Evolutionary conservation across 2,888 invertebrate species (phyloP).

Genomic region (Hydropsyche betteni): DNA sequence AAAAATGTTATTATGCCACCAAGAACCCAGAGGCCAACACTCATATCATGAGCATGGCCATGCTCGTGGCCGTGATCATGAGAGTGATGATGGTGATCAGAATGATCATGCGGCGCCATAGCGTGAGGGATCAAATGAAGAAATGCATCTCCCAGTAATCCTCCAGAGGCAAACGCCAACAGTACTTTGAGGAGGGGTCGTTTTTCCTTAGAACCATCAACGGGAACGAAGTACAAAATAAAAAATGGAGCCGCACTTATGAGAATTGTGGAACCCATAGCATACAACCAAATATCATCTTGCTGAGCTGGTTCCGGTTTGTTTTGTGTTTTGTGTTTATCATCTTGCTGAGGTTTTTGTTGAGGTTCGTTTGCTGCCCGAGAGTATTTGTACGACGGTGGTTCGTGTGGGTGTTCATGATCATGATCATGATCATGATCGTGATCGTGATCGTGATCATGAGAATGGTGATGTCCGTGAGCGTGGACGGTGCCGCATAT

Average conservation of each 20-base stretch:
- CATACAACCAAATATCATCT: slow-evolving; percentile 75
- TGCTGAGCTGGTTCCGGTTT: not conserved
- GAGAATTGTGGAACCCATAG: slow-evolving; percentile 88
- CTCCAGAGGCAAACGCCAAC: slow-evolving; percentile 93
- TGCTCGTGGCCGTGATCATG: slow-evolving; percentile 61
- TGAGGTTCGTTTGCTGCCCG: slow-evolving; percentile 69
- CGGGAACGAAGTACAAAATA: slow-evolving; percentile 90
- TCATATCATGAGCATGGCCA: slow-evolving; percentile 79
- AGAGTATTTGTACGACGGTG: slow-evolving; percentile 86
- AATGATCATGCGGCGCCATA: slow-evolving; percentile 65
- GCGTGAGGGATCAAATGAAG: slow-evolving; percentile 99
- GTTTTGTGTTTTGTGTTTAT: slow-evolving; percentile 33
- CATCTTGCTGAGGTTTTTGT: slow-evolving; percentile 54
- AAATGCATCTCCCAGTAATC: slow-evolving; percentile 97
- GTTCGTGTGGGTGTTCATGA: slow-evolving; percentile 68
- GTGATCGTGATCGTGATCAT: slow-evolving; percentile 53
- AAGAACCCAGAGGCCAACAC: slow-evolving; percentile 93
- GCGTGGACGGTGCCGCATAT: not conserved
- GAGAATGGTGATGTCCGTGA: slow-evolving; percentile 30
- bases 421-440: slow-evolving; percentile 56
- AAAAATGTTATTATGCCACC: slow-evolving; percentile 93
- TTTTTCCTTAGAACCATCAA: slow-evolving; percentile 86
- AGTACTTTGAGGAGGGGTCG: slow-evolving; percentile 89
- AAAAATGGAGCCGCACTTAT: slow-evolving; percentile 96
- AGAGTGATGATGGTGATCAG: slow-evolving; percentile 68